phyloP scores from a whole-genome alignment of 2,797 vertebrate genomes.

The Masticophis lateralis region DNA sequence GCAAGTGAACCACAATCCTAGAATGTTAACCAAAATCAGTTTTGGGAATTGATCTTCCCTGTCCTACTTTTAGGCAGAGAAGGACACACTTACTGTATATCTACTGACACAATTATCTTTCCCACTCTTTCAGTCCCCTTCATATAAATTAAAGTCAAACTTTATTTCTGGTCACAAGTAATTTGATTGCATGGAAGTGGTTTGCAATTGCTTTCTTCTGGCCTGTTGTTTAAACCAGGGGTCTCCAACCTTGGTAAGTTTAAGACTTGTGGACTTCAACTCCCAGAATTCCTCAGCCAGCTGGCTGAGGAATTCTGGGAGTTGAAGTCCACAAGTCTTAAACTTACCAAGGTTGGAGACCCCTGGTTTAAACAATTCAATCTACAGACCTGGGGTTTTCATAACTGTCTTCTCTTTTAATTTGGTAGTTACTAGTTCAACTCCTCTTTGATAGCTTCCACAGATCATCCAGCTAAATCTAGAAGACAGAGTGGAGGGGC shows the following conservation, averaged over 20 bases:
- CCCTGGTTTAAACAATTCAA: neutral
- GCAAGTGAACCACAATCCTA: neutral
- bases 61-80: neutral
- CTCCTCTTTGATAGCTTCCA: neutral
- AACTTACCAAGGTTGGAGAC: too few species aligned
- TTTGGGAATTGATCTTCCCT: neutral
- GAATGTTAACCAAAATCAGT: neutral
- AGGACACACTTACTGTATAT: neutral
- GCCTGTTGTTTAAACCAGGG: neutral
- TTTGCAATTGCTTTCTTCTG: neutral
- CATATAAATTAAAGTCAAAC: neutral
- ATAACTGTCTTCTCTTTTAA: neutral
- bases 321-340: too few species aligned
- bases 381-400: neutral
- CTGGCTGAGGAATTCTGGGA: too few species aligned
- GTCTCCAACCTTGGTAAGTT: too few species aligned
- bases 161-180: neutral
- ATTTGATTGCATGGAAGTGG: neutral
- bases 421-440: neutral
- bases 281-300: too few species aligned
- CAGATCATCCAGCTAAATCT: neutral
- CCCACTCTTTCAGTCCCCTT: neutral
- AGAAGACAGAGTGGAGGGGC: neutral
- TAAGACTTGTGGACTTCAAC: too few species aligned
- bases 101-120: neutral